Conservation (phyloP, 2,113 vertebrate species). For the Syngnathus floridae region DNA sequence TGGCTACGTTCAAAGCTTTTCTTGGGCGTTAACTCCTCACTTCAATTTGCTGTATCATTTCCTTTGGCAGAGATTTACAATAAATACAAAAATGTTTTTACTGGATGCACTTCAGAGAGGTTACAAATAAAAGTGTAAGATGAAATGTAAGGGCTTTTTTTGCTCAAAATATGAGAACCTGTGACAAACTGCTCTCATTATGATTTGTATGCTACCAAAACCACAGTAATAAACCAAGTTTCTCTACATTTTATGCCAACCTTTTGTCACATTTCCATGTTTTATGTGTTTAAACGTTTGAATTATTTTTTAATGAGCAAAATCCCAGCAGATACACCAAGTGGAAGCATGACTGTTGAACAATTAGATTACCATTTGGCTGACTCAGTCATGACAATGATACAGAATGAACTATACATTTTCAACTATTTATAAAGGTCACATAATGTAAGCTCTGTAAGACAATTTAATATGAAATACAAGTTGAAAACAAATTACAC, state of each 20-base stretch:
- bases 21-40: neutral
- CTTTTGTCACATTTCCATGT: neutral
- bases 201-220: neutral
- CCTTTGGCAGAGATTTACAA: neutral
- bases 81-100: neutral
- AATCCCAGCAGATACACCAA: neutral
- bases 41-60: neutral
- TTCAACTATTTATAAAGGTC: no score
- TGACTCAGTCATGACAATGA: no score
- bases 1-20: constrained; percentile 20
- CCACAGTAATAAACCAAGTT: neutral
- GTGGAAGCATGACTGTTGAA: neutral
- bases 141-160: neutral
- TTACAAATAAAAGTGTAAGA: neutral
- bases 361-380: no score
- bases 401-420: no score
- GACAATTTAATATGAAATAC: neutral
- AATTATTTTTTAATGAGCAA: neutral
- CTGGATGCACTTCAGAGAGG: neutral
- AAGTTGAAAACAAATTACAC: neutral
- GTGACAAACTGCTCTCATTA: neutral
- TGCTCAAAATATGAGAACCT: neutral
- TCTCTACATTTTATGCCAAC: neutral
- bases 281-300: neutral
- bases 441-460: neutral